Percentiles rank a stretch among this genome's conserved stretches.
Conservation (phyloP, 2,888 invertebrate genomes). For the Agrochola lychnidis region DNA sequence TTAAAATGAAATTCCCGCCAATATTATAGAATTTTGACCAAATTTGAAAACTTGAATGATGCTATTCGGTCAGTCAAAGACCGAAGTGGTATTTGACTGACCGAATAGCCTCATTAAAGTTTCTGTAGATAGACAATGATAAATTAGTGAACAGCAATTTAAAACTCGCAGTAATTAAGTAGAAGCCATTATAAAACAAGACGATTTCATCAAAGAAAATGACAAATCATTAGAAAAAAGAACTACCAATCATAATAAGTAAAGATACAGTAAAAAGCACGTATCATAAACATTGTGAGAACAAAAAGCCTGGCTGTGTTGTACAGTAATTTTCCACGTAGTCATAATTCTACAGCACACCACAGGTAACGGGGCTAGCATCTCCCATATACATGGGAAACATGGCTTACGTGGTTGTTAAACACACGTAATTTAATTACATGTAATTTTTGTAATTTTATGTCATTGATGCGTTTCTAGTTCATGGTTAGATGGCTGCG, state of each 20-base stretch:
- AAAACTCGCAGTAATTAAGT: conserved; percentile 9
- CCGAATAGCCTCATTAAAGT: too few species aligned
- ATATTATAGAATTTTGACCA: conserved; percentile 5
- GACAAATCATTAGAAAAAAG: conserved; percentile 36
- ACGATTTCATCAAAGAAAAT: conserved; percentile 31
- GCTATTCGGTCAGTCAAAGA: not conserved
- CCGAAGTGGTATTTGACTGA: too few species aligned
- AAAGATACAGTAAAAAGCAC: conserved; percentile 57
- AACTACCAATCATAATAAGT: conserved; percentile 47
- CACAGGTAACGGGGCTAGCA: conserved; percentile 83
- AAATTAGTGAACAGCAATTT: not conserved
- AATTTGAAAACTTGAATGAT: conserved; percentile 1
- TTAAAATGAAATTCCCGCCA: conserved; percentile 19
- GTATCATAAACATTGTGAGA: conserved; percentile 64
- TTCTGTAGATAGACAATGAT: not conserved
- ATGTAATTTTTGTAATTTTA: conserved; percentile 66
- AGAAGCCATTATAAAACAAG: conserved; percentile 21
- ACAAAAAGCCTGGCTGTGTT: conserved; percentile 61
- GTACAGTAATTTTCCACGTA: conserved; percentile 69
- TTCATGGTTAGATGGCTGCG: conserved; percentile 58
- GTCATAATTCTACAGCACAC: conserved; percentile 63
- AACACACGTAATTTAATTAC: conserved; percentile 63
- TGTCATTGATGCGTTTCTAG: conserved; percentile 66
- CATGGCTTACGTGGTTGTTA: conserved; percentile 54
- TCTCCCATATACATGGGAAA: conserved; percentile 84